A percentile compares a stretch with the other conserved stretches of the same genome.
phyloP scores from a whole-genome alignment of 2,888 invertebrate genomes.

The Lapara coniferarum region DNA sequence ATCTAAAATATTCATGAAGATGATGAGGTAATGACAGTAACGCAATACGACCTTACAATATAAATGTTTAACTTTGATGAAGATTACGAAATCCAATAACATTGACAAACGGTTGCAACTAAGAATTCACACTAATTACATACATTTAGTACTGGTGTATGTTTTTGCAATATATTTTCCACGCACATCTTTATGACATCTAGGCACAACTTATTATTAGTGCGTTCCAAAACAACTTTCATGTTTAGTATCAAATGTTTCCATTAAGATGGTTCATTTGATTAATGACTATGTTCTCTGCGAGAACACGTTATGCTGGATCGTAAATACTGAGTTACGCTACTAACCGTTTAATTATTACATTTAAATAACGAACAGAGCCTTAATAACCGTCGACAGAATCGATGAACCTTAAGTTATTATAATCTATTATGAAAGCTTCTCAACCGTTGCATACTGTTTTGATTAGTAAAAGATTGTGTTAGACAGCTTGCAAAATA shows the following conservation, averaged over 20 bases:
- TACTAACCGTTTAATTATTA: constrained; percentile 8
- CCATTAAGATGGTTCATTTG: constrained; percentile 8
- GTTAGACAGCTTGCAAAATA: too few species aligned
- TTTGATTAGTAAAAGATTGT: too few species aligned
- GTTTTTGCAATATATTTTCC: not conserved
- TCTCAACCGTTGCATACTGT: not conserved
- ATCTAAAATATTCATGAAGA: constrained; percentile 9
- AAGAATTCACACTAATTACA: not conserved
- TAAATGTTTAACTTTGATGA: constrained; percentile 36
- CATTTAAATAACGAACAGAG: not conserved
- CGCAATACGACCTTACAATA: constrained; percentile 33
- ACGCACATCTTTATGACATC: not conserved
- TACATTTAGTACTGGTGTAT: not conserved
- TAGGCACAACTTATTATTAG: not conserved
- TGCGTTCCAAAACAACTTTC: not conserved
- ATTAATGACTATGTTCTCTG: constrained; percentile 8
- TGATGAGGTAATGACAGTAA: constrained; percentile 26
- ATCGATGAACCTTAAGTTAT: not conserved
- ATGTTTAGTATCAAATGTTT: not conserved
- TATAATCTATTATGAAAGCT: not conserved
- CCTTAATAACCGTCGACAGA: not conserved
- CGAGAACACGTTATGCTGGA: not conserved
- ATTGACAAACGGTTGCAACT: constrained; percentile 17
- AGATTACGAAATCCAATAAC: constrained; percentile 40
- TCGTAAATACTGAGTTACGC: not conserved